Evolutionary conservation across 2,797 vertebrate species (phyloP).

Genomic region (Scolopax bukidnonensis): DNA sequence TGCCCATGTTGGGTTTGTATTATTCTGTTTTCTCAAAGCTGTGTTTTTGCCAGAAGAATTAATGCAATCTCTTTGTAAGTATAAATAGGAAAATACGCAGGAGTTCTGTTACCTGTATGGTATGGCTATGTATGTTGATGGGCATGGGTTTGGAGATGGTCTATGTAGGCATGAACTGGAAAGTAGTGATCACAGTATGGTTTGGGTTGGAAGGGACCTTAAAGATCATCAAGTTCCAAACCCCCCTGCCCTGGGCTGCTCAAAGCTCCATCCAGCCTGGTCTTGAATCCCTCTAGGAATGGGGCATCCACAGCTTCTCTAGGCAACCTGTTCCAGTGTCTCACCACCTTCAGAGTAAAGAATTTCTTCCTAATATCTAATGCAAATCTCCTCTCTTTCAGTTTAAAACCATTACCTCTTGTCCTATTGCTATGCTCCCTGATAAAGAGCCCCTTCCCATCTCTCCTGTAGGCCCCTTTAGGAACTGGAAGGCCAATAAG

Average conservation of each 20-base stretch:
- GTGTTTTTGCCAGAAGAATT: background rate
- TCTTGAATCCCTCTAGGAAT: background rate
- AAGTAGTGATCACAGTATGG: background rate
- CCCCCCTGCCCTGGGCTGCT: background rate
- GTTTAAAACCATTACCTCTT: background rate
- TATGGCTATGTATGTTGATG: background rate
- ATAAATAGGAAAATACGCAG: background rate
- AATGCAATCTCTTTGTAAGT: background rate
- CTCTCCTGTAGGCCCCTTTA: background rate
- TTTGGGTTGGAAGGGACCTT: background rate
- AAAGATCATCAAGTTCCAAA: background rate
- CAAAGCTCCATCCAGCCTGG: background rate
- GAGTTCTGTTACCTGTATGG: background rate
- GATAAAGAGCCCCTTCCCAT: background rate
- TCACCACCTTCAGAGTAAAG: background rate
- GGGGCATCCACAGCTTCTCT: background rate
- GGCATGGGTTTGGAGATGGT: background rate
- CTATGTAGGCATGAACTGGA: background rate
- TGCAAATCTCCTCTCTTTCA: background rate
- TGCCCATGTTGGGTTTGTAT: background rate
- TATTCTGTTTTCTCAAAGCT: background rate
- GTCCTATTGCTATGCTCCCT: background rate
- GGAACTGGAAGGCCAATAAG: background rate
- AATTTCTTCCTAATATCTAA: background rate
- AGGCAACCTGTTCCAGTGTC: background rate